These are phyloP conservation scores for Mermis nigrescens DNA, from an alignment of 2,888 invertebrate species.

Conservation along the genomic window DNA sequence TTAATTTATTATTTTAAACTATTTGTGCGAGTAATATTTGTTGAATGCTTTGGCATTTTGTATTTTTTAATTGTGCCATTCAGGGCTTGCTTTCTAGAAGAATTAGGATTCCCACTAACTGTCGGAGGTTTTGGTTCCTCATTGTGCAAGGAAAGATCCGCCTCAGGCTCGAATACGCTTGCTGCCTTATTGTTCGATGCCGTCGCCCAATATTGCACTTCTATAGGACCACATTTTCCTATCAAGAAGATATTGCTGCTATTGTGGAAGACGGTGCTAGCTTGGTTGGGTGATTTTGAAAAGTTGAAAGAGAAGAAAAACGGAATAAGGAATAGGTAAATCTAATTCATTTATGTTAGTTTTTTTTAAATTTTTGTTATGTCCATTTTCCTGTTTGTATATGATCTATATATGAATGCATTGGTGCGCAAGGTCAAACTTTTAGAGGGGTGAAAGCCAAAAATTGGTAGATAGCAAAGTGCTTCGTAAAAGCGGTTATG, in stretches of 20 bases:
- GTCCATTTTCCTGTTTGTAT: too few relatives aligned
- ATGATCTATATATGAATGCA: too few relatives aligned
- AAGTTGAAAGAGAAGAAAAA: conserved; percentile 56
- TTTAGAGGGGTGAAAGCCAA: too few relatives aligned
- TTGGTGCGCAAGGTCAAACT: too few relatives aligned
- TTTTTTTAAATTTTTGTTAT: too few relatives aligned
- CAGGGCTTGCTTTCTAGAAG: neutral
- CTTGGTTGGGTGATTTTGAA: conserved; percentile 67
- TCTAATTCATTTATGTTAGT: too few relatives aligned
- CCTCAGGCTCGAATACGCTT: conserved; percentile 39
- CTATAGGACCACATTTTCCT: conserved; percentile 85
- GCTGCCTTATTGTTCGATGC: conserved; percentile 75
- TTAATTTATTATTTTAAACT: too few relatives aligned
- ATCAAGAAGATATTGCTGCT: conserved; percentile 90
- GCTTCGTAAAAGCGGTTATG: too few relatives aligned
- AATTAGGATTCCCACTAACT: conserved; percentile 2
- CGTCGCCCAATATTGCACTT: conserved; percentile 88
- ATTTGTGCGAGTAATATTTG: too few relatives aligned
- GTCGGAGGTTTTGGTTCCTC: neutral
- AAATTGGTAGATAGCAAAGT: too few relatives aligned
- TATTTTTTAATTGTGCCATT: too few relatives aligned
- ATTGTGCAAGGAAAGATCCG: neutral
- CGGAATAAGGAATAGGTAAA: conserved; percentile 7
- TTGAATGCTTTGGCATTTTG: too few relatives aligned
- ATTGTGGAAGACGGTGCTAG: conserved; percentile 80